phyloP scores from a whole-genome alignment of 2,888 invertebrate species.

The Malthinus flaveolus region DNA sequence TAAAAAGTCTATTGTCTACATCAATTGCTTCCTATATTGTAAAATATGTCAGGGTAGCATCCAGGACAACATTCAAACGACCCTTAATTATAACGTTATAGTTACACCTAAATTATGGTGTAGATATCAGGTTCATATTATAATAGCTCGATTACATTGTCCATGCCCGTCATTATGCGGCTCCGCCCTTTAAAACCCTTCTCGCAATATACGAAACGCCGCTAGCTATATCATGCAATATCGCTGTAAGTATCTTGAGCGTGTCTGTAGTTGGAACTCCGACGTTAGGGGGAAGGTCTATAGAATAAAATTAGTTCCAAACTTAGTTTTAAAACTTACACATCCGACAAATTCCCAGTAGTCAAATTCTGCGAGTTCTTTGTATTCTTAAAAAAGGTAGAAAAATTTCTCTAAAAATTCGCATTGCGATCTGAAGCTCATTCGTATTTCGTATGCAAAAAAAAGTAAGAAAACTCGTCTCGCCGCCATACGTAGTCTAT shows the following conservation, averaged over 20 bases:
- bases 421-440: background rate
- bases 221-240: constrained; percentile 25
- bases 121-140: constrained; percentile 35
- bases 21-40: background rate
- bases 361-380: background rate
- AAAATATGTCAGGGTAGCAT: background rate
- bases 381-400: background rate
- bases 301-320: constrained; percentile 1
- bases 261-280: constrained; percentile 1
- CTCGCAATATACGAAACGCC: constrained; percentile 16
- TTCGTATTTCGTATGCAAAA: constrained; percentile 16
- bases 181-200: constrained; percentile 23
- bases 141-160: constrained; percentile 34
- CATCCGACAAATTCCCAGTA: background rate
- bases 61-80: constrained; percentile 14
- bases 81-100: constrained; percentile 32
- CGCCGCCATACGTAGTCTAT: constrained; percentile 23
- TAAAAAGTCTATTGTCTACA: constrained; percentile 9
- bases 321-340: background rate
- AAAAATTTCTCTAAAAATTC: constrained; percentile 3
- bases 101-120: constrained; percentile 35
- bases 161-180: constrained; percentile 33
- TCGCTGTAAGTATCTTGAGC: constrained; percentile 10
- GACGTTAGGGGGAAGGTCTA: constrained; percentile 4
- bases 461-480: constrained; percentile 12